Conservation (phyloP, 2,113 vertebrate species). For the Chloropsis hardwickii region DNA sequence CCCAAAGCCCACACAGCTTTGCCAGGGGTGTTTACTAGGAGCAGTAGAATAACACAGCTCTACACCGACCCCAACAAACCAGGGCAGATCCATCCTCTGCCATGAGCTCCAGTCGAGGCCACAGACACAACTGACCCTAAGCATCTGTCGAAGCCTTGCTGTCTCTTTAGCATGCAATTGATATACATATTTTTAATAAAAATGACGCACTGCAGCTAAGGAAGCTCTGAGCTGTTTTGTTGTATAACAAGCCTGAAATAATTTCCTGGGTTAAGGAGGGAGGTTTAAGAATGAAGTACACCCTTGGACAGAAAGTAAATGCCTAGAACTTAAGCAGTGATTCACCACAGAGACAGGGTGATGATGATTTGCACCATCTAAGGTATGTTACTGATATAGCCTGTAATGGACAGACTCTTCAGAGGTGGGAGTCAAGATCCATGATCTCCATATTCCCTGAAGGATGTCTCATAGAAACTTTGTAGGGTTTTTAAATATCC, state of each 20-base stretch:
- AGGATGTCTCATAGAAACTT: background rate
- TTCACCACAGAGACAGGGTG: background rate
- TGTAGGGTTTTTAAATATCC: background rate
- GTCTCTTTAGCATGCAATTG: background rate
- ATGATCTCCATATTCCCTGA: background rate
- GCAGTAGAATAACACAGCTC: background rate
- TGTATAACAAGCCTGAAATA: background rate
- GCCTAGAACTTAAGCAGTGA: background rate
- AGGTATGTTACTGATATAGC: background rate
- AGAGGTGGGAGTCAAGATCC: background rate
- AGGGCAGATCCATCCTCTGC: background rate
- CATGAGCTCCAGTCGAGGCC: background rate
- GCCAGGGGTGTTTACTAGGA: background rate
- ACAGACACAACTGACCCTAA: background rate
- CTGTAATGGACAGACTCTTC: background rate
- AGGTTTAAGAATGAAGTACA: background rate
- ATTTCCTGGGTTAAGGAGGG: background rate
- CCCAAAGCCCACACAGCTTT: background rate
- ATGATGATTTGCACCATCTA: background rate
- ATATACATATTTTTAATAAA: background rate
- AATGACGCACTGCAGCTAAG: background rate
- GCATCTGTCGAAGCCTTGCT: accelerated
- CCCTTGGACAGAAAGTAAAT: background rate
- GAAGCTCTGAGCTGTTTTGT: background rate
- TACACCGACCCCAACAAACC: background rate